Evolutionary conservation across 2,113 vertebrate genomes (phyloP).

Genomic region (Zosterops pallidus): DNA sequence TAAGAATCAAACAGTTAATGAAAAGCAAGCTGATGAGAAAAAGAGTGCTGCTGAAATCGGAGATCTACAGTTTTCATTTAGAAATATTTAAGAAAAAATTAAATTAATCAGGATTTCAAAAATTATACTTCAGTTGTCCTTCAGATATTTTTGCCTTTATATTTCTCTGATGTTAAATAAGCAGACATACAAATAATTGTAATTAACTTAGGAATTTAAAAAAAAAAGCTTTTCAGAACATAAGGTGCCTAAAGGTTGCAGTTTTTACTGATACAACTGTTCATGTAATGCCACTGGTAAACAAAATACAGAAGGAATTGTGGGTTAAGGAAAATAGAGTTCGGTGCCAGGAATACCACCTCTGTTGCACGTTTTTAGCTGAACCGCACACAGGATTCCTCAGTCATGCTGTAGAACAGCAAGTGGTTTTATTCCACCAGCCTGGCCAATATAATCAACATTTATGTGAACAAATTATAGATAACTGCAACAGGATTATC

Average conservation of each 20-base stretch:
- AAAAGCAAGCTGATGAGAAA: not conserved
- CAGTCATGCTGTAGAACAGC: not conserved
- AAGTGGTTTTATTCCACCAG: not conserved
- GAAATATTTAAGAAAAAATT: not conserved
- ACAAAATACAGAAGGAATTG: not conserved
- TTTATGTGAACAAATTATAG: slow-evolving; percentile 22
- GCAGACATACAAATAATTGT: not conserved
- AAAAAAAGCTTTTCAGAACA: not conserved
- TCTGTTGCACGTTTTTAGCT: not conserved
- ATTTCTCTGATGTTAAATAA: not conserved
- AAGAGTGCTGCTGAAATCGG: not conserved
- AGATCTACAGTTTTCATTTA: not conserved
- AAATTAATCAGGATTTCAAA: not conserved
- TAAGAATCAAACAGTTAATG: not conserved
- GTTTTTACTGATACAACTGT: not conserved
- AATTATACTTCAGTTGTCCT: not conserved
- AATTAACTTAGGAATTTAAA: not conserved
- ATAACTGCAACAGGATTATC: slow-evolving; percentile 14
- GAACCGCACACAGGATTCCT: not conserved
- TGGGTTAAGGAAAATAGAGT: not conserved
- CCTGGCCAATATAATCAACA: slow-evolving; percentile 3
- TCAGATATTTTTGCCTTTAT: not conserved
- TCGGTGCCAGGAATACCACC: not conserved
- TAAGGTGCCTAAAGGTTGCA: not conserved
- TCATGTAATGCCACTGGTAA: not conserved